phyloP scores from a whole-genome alignment of 2,888 invertebrate genomes.

The Stenolophus ochropezus region DNA sequence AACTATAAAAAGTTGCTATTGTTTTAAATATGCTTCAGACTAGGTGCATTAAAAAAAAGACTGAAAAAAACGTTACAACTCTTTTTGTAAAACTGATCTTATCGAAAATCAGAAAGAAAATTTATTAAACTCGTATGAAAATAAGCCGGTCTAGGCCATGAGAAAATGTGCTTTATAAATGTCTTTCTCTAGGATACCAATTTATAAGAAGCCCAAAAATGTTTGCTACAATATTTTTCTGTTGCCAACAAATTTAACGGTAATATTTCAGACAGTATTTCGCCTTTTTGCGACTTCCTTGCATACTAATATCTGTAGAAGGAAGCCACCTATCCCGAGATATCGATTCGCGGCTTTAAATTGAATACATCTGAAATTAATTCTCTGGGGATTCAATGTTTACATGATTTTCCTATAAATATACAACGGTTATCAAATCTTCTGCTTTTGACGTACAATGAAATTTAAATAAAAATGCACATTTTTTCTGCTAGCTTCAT shows the following conservation, averaged over 20 bases:
- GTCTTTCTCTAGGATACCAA: conserved; percentile 22
- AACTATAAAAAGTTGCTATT: no score
- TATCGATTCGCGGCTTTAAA: not conserved
- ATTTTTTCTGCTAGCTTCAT: not conserved
- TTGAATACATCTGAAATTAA: conserved; percentile 13
- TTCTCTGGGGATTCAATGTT: conserved; percentile 12
- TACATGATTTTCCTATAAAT: conserved; percentile 21
- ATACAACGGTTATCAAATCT: not conserved
- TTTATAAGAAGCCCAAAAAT: conserved; percentile 10
- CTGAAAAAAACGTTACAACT: no score
- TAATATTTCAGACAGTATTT: not conserved
- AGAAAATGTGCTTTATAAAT: conserved; percentile 16
- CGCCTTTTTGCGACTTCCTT: not conserved
- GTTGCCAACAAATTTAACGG: conserved; percentile 23
- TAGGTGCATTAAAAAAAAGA: no score
- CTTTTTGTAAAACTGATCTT: no score
- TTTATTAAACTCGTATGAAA: conserved; percentile 2
- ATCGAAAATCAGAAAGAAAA: no score
- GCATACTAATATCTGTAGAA: not conserved
- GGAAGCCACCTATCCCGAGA: not conserved
- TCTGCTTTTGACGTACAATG: conserved; percentile 8
- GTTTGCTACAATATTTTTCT: conserved; percentile 28
- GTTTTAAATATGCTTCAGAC: no score
- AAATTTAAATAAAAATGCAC: conserved; percentile 18
- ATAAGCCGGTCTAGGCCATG: not conserved